Evolutionary conservation across 1,140 invertebrate genomes (phyloP).

Genomic region (Berghia stephanieae): DNA sequence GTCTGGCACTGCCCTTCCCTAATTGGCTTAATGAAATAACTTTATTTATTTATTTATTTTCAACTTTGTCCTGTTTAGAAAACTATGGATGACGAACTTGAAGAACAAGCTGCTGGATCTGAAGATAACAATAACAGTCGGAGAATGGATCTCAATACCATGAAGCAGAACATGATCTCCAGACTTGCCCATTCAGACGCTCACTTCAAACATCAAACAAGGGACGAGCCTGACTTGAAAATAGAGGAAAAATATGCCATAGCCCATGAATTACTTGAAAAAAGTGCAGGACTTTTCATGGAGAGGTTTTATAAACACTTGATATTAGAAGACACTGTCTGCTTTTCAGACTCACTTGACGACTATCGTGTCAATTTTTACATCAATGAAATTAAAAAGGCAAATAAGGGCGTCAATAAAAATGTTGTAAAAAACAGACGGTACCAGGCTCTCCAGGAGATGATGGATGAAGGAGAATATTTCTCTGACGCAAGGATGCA

Average conservation of each 20-base stretch:
- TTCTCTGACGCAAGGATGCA: constrained; percentile 94
- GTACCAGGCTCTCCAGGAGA: constrained; percentile 81
- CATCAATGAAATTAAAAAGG: constrained; percentile 69
- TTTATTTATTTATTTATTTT: too few species aligned
- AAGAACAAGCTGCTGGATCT: too few species aligned
- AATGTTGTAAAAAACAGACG: constrained; percentile 81
- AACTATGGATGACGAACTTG: too few species aligned
- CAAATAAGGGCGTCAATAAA: constrained; percentile 50
- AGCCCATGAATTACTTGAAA: constrained; percentile 74
- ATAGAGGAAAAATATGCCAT: constrained; percentile 76
- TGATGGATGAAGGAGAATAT: constrained; percentile 79
- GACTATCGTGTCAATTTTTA: constrained; percentile 74
- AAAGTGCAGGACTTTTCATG: constrained; percentile 79
- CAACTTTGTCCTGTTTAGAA: too few species aligned
- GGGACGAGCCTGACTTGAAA: constrained; percentile 78
- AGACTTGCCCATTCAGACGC: constrained; percentile 56
- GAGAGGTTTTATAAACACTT: constrained; percentile 73
- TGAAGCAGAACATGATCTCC: constrained; percentile 52
- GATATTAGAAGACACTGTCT: constrained; percentile 72
- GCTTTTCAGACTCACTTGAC: constrained; percentile 71
- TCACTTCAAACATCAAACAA: constrained; percentile 81
- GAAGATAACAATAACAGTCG: too few species aligned
- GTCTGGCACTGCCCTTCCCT: too few species aligned
- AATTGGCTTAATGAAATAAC: too few species aligned
- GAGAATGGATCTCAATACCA: too few species aligned